These are phyloP conservation scores for Nanorana parkeri DNA, from an alignment of 2,113 vertebrate species.

Conservation along the genomic window DNA sequence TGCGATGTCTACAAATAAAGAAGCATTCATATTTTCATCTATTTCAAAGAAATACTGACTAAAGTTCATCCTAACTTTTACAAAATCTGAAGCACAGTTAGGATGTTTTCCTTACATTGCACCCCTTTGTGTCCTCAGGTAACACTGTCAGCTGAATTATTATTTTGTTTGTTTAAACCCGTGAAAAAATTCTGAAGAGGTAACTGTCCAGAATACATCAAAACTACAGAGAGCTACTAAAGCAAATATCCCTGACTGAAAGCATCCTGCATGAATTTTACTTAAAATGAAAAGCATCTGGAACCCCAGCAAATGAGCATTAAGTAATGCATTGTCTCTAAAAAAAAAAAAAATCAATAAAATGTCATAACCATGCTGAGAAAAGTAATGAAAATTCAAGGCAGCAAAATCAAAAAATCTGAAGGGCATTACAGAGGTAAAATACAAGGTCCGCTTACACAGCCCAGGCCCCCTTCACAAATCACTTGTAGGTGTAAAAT, in stretches of 20 bases:
- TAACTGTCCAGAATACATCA: constrained; percentile 21
- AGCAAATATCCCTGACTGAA: constrained; percentile 40
- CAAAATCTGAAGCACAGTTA: too few species aligned
- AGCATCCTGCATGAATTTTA: constrained; percentile 41
- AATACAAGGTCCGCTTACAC: too few species aligned
- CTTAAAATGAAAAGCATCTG: constrained; percentile 49
- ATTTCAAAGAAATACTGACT: too few species aligned
- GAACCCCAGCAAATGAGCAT: constrained; percentile 41
- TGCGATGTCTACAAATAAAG: too few species aligned
- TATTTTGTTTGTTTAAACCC: too few species aligned
- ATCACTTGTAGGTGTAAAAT: too few species aligned
- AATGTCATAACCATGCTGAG: constrained; percentile 53
- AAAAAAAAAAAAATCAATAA: constrained; percentile 50
- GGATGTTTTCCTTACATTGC: too few species aligned
- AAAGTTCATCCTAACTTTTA: too few species aligned
- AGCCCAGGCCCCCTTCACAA: too few species aligned
- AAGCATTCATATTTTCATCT: too few species aligned
- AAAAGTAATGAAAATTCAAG: constrained; percentile 55
- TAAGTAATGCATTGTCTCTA: constrained; percentile 50
- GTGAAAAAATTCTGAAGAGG: background rate
- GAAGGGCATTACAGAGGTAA: constrained; percentile 28
- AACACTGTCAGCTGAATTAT: too few species aligned
- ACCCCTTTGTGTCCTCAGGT: too few species aligned
- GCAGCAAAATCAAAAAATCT: constrained; percentile 43
- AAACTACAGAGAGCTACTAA: constrained; percentile 13